phyloP scores from a whole-genome alignment of 2,888 invertebrate species.

The Drosophila anomelani region DNA sequence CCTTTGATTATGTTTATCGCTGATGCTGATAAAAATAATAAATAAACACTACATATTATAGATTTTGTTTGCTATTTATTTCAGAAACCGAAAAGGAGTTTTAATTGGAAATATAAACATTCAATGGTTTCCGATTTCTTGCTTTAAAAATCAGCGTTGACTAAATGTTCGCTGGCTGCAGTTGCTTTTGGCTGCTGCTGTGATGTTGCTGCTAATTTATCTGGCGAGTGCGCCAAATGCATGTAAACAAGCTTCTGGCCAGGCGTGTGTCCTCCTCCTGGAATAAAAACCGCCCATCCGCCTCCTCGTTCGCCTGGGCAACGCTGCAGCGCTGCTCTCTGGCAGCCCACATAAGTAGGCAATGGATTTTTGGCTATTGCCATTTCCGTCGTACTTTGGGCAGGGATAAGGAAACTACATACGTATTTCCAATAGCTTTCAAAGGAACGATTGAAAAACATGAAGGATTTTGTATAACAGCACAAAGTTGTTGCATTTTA shows the following conservation, averaged over 20 bases:
- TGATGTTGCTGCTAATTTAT: conserved; percentile 51
- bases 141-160: conserved; percentile 32
- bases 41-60: too few species aligned
- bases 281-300: background rate
- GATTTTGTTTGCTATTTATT: too few species aligned
- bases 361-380: conserved; percentile 32
- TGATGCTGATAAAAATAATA: too few species aligned
- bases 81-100: too few species aligned
- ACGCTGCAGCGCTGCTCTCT: background rate
- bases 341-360: conserved; percentile 43
- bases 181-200: conserved; percentile 3
- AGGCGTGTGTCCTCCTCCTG: conserved; percentile 31
- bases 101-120: too few species aligned
- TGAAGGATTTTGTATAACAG: too few species aligned
- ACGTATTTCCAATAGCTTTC: too few species aligned
- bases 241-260: conserved; percentile 65
- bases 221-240: conserved; percentile 69
- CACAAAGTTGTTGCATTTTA: too few species aligned
- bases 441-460: too few species aligned
- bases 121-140: conserved; percentile 45
- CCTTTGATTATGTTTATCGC: too few species aligned
- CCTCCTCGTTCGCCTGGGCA: background rate
- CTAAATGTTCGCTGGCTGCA: conserved; percentile 28
- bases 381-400: background rate
- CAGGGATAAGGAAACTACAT: too few species aligned